Evolutionary conservation across 2,113 vertebrate species (phyloP), one percentile per base, ranked within the genome.

Genomic region (Neolamprologus brichardi): DNA sequence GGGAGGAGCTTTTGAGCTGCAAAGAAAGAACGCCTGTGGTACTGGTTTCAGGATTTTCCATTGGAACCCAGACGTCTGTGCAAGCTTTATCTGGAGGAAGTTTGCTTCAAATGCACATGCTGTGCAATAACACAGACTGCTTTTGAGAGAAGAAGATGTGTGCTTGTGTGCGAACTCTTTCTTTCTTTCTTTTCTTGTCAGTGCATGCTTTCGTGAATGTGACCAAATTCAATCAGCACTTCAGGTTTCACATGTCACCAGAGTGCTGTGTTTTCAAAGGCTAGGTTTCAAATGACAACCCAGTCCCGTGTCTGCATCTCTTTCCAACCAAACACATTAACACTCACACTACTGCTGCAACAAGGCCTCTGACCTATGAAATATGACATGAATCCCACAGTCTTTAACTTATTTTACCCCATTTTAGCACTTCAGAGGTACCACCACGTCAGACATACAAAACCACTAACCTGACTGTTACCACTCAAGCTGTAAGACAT

Each of bases 81-180:
- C 79, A 89, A 93, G 92, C 89, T 94, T 92, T 92, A 94, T 95
- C 95, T 92, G 87, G 93, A 93, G 92, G 79, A 84, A 64, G 79
- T 84, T 84, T 75, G 54, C 28, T 84, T 88, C 86, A 79, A 78
- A 86, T 23, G 79, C 54, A 89, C 60, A 82, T 11, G 37, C 62
- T 79, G 32, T 70, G 79, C 60, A 79, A 85, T 54, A 84, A 85
- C 83, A 79, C 30, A 28, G 60, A 53, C n/a, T 8, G n/a, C 15
- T 60, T 44, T 52, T 54, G 34, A 78, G 41, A 17, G 37, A 25
- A 39, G 30, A 53, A 79, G 32, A 79, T 14, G 39, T 39, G 67
- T 82, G 67, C 4, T 18, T 28, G 32, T 49, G 5, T 32, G 17
- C 44, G 32, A 81, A 87, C 75, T 44, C 20, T 37, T 20, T 58